These are phyloP conservation scores for Copidosoma floridanum DNA, from an alignment of 1,140 invertebrate species.

Conservation along the genomic window DNA sequence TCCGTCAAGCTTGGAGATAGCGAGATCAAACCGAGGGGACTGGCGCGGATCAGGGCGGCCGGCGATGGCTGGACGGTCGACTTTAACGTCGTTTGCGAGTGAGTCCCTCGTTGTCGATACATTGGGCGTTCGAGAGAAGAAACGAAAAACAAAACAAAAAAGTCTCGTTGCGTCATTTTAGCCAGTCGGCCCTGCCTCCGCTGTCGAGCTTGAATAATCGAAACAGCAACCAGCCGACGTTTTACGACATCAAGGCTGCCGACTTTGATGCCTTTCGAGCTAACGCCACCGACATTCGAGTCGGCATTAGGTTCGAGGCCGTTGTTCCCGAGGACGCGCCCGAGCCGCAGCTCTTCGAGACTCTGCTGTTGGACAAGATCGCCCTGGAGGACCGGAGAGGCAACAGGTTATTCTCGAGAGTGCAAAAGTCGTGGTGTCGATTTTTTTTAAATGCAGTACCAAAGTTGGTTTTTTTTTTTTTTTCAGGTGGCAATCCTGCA, in stretches of 20 bases:
- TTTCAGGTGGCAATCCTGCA: constrained; percentile 15
- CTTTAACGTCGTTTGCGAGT: constrained; percentile 52
- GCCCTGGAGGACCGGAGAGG: constrained; percentile 12
- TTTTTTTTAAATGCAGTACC: no score
- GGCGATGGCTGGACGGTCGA: constrained; percentile 40
- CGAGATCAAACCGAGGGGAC: constrained; percentile 43
- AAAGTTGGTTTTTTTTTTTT: no score
- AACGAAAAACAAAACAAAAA: no score
- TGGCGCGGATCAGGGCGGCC: constrained; percentile 45
- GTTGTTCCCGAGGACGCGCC: neutral
- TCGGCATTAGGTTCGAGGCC: neutral
- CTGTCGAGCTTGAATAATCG: constrained; percentile 20
- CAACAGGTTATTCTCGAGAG: constrained; percentile 15
- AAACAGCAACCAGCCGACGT: constrained; percentile 1
- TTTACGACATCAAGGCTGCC: constrained; percentile 18
- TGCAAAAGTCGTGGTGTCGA: no score
- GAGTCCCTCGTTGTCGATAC: constrained; percentile 27
- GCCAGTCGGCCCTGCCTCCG: constrained; percentile 3
- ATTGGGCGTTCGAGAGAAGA: neutral
- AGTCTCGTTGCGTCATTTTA: no score
- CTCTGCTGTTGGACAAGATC: constrained; percentile 2
- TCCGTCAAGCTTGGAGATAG: constrained; percentile 43
- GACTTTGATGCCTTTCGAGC: neutral
- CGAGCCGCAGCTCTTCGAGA: neutral
- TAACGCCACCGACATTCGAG: neutral